These are phyloP conservation scores for Eucera pruinosa DNA, from an alignment of 2,888 invertebrate genomes.

Conservation along the genomic window DNA sequence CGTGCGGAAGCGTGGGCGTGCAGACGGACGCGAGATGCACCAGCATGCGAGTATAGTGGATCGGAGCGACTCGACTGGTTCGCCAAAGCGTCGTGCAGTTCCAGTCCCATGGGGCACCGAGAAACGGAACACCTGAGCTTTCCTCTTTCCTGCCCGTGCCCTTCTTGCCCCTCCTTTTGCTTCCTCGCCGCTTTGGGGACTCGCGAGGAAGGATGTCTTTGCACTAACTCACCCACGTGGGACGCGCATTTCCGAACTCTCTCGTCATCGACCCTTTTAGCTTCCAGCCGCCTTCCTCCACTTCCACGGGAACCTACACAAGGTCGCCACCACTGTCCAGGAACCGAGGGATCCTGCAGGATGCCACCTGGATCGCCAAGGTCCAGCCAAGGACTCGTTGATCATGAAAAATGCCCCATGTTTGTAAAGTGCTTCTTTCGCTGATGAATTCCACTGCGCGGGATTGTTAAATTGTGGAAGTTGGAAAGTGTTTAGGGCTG, in stretches of 20 bases:
- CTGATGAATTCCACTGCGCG: too few species aligned
- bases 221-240: conserved; percentile 80
- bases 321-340: conserved; percentile 59
- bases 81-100: conserved; percentile 67
- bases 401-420: conserved; percentile 31
- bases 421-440: too few species aligned
- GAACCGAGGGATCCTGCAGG: conserved; percentile 66
- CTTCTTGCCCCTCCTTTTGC: conserved; percentile 17
- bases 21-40: conserved; percentile 72
- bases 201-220: conserved; percentile 76
- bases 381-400: conserved; percentile 53
- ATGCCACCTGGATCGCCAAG: conserved; percentile 57
- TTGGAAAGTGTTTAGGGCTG: too few species aligned
- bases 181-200: conserved; percentile 51
- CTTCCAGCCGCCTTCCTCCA: conserved; percentile 68
- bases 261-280: conserved; percentile 83
- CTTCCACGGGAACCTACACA: conserved; percentile 66
- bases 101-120: conserved; percentile 60
- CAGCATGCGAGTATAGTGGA: conserved; percentile 64
- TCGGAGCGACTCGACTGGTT: conserved; percentile 71
- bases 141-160: conserved; percentile 62
- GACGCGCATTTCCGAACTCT: conserved; percentile 81
- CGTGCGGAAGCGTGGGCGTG: conserved; percentile 71
- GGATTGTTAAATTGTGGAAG: too few species aligned
- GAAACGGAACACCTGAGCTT: conserved; percentile 79